A percentile compares a stretch with the other conserved stretches of the same genome.
Conservation (phyloP, 1,140 invertebrate species). For the Drosophila triauraria region DNA sequence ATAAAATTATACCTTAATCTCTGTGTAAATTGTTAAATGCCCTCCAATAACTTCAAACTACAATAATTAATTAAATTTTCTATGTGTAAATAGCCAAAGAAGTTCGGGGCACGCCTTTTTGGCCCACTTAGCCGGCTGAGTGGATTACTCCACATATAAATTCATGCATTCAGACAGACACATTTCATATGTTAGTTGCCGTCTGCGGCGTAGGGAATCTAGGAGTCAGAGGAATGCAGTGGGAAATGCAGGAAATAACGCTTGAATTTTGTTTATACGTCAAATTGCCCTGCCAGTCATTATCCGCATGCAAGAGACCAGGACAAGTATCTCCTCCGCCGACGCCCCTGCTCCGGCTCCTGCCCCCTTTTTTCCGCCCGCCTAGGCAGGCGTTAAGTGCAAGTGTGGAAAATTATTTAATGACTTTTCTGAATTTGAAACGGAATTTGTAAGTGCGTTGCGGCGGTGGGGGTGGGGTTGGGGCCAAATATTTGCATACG, state of each 20-base stretch:
- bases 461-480: slow-evolving; percentile 36
- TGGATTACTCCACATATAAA: slow-evolving; percentile 32
- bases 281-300: slow-evolving; percentile 59
- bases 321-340: slow-evolving; percentile 39
- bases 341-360: not conserved
- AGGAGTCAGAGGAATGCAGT: slow-evolving; percentile 15
- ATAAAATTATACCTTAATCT: too few species aligned
- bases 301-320: slow-evolving; percentile 39
- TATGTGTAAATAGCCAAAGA: slow-evolving; percentile 18
- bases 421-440: slow-evolving; percentile 84
- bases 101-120: slow-evolving; percentile 15
- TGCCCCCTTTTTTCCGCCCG: not conserved
- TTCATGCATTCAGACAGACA: slow-evolving; percentile 45
- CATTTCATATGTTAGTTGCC: slow-evolving; percentile 53
- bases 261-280: slow-evolving; percentile 63
- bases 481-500: slow-evolving; percentile 78
- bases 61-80: not conserved
- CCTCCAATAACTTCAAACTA: not conserved
- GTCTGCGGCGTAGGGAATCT: slow-evolving; percentile 11
- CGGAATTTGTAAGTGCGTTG: slow-evolving; percentile 80
- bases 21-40: not conserved
- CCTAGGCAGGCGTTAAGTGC: slow-evolving; percentile 67
- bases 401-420: slow-evolving; percentile 84
- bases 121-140: slow-evolving; percentile 23
- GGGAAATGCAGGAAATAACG: slow-evolving; percentile 25